Base-by-base conservation (phyloP, 92 coral and sea anemone species). In the Porites lobata region DNA sequence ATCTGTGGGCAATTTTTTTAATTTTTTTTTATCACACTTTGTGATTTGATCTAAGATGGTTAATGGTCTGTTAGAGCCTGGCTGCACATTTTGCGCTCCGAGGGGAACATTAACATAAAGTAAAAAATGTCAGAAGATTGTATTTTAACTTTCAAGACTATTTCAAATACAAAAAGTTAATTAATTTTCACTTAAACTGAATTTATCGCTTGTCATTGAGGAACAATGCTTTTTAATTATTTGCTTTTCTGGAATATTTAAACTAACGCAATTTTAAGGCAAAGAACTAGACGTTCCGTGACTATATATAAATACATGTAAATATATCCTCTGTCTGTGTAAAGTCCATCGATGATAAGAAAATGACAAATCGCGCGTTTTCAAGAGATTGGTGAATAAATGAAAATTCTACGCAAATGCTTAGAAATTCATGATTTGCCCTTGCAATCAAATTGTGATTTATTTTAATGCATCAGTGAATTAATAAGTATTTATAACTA, bases 201-300 rank as follows among this genome's bases (percentile, higher is more conserved):
- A 56, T 56, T 56, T 56, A 56, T 56, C 61, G 11, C 3, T 56
- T 56, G 61, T 56, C 14, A 56, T 14, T 14, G 0, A 56, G 15
- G 11, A 56, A 11, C 61, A 56, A 56, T 9, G 15, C 11, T 10
- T 56, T 56, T 56, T 56, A 56, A 56, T 56, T 56, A 56, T 14
- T 56, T 56, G 61, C 12, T 56, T 14, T 11, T 56, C 13, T 56
- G 15, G 15, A 56, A 10, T 12, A 56, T 10, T 14, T 56, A 56
- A 56, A 38, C n/a, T 4, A 56, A 75, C 32, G 50, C 11, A 22
- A 52, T n/a, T 12, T 62, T 0, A 20, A 75, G 47, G 47, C 47
- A 51, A 56, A 8, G 58, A 75, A 8, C 64, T 75, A 15, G 57
- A 20, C 22, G 13, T 67, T 67, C 53, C 85, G 74, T 80, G 85